These are phyloP conservation scores for Clarias laeviceps DNA, from an alignment of 2,797 vertebrate species.

Conservation along the genomic window DNA sequence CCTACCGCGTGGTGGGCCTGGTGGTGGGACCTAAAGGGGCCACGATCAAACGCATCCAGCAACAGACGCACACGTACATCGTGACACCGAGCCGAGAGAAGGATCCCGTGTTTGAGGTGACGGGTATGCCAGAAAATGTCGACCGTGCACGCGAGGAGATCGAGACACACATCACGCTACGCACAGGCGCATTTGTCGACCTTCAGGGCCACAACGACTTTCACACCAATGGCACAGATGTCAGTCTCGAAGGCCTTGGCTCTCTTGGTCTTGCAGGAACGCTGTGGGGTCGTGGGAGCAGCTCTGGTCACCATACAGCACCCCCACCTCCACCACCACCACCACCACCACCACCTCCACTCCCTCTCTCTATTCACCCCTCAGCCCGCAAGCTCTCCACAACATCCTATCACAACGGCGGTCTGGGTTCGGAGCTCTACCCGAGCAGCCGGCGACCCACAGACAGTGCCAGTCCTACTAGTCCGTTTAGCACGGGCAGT, in stretches of 20 bases:
- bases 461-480: conserved; percentile 80
- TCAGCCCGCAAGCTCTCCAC: conserved; percentile 74
- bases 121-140: conserved; percentile 97
- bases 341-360: conserved; percentile 62
- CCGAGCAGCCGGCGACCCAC: conserved; percentile 62
- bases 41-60: conserved; percentile 97
- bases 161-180: conserved; percentile 94
- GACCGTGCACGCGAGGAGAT: conserved; percentile 95
- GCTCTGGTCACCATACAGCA: conserved; percentile 54
- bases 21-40: conserved; percentile 97
- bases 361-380: conserved; percentile 76
- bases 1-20: conserved; percentile 93
- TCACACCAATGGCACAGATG: conserved; percentile 95
- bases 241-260: conserved; percentile 88
- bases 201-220: conserved; percentile 92
- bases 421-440: conserved; percentile 68
- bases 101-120: conserved; percentile 95
- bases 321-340: conserved; percentile 65
- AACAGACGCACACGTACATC: conserved; percentile 97
- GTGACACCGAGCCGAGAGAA: conserved; percentile 95
- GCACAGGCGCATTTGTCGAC: conserved; percentile 91
- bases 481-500: conserved; percentile 83
- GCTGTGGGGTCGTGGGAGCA: conserved; percentile 86
- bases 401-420: conserved; percentile 70
- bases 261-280: conserved; percentile 66